These are phyloP conservation scores for Theristicus caerulescens DNA, from an alignment of 2,113 vertebrate species.

Conservation along the genomic window DNA sequence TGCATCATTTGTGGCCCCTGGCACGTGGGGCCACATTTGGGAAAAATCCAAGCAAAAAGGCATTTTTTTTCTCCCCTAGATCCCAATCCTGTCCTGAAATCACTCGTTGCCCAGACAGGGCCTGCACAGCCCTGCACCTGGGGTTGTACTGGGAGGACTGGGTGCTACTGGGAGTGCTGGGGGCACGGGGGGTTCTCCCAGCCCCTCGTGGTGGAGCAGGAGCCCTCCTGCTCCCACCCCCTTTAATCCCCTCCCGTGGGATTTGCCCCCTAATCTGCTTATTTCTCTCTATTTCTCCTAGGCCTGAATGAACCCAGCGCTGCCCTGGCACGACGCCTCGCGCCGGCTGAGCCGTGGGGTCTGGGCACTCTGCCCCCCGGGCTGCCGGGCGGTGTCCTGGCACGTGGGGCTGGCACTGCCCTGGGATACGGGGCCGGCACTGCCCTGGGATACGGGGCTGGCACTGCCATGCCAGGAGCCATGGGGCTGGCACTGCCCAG, in stretches of 20 bases:
- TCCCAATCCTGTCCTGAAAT: not conserved
- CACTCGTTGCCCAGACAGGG: fast-evolving
- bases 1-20: fast-evolving
- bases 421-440: not conserved
- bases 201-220: not conserved
- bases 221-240: not conserved
- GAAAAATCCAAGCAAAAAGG: not conserved
- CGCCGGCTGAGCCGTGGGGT: not conserved
- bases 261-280: conserved; percentile 61
- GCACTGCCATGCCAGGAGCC: not conserved
- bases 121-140: not conserved
- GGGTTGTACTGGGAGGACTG: not conserved
- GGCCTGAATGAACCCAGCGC: not conserved
- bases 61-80: fast-evolving
- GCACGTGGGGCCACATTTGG: too few relatives aligned
- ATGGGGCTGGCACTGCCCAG: not conserved
- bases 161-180: not conserved
- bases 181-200: not conserved
- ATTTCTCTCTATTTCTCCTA: conserved; percentile 62
- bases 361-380: not conserved
- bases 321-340: not conserved
- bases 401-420: not conserved
- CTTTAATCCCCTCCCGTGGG: not conserved
- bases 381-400: not conserved
- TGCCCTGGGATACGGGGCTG: not conserved